Conservation (phyloP, 2,888 invertebrate species). For the Watsonalla binaria region DNA sequence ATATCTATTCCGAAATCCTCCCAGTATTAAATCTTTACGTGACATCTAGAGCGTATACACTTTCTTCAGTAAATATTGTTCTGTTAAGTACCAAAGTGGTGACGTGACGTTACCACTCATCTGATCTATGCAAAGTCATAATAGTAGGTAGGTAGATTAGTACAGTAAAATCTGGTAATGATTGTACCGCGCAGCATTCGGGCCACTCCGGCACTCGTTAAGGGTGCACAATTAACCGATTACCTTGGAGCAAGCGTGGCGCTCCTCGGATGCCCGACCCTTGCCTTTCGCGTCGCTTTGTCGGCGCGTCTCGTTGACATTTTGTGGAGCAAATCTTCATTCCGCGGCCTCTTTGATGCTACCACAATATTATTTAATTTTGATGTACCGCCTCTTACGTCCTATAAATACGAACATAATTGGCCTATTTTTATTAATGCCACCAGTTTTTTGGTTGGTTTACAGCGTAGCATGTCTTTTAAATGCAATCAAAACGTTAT, state of each 20-base stretch:
- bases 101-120: too few relatives aligned
- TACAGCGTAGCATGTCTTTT: not conserved
- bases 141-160: too few relatives aligned
- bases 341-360: slow-evolving; percentile 69
- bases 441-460: not conserved
- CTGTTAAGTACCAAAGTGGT: too few relatives aligned
- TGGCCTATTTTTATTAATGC: not conserved
- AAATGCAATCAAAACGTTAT: not conserved
- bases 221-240: slow-evolving; percentile 64
- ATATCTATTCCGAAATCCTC: too few relatives aligned
- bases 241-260: slow-evolving; percentile 59
- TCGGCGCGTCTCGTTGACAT: slow-evolving; percentile 69
- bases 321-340: slow-evolving; percentile 75
- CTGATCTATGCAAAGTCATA: too few relatives aligned
- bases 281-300: slow-evolving; percentile 46
- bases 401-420: slow-evolving; percentile 13
- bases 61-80: too few relatives aligned
- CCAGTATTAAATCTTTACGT: too few relatives aligned
- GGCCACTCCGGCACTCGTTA: slow-evolving; percentile 31
- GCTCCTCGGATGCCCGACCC: slow-evolving; percentile 46
- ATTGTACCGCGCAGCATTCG: slow-evolving; percentile 4
- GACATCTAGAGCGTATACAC: too few relatives aligned
- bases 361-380: slow-evolving; percentile 63
- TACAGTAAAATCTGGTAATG: too few relatives aligned
- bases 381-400: slow-evolving; percentile 48